phyloP scores from a whole-genome alignment of 1,140 invertebrate species.

The Drosophila sproati region DNA sequence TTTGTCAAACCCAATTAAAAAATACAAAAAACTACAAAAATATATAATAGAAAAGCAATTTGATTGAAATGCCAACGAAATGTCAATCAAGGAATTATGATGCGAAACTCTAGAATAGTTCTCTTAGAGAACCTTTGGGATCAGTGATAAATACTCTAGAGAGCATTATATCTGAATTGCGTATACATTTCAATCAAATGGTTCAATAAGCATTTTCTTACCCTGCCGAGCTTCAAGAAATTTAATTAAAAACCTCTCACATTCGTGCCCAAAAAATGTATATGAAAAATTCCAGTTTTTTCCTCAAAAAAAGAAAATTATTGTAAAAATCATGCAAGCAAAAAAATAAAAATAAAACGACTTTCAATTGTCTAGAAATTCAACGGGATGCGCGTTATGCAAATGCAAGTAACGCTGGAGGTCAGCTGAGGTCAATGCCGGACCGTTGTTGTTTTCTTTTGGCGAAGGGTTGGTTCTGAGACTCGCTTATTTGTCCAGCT shows the following conservation, averaged over 20 bases:
- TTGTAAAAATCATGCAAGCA: constrained; percentile 55
- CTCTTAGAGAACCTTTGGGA: constrained; percentile 42
- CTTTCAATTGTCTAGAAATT: constrained; percentile 27
- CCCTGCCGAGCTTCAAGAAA: constrained; percentile 48
- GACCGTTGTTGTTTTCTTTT: constrained; percentile 31
- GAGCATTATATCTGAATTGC: not conserved
- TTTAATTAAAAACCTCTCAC: constrained; percentile 54
- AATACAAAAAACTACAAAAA: constrained; percentile 35
- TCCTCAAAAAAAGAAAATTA: constrained; percentile 23
- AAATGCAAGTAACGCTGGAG: constrained; percentile 66
- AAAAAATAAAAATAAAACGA: constrained; percentile 25
- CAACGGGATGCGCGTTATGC: constrained; percentile 59
- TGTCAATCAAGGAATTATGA: constrained; percentile 66
- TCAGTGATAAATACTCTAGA: constrained; percentile 31
- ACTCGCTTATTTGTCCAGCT: constrained; percentile 66
- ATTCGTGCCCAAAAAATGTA: constrained; percentile 59
- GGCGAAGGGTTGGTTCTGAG: constrained; percentile 72
- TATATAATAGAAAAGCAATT: constrained; percentile 58
- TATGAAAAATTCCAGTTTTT: constrained; percentile 51
- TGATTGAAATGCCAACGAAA: constrained; percentile 72
- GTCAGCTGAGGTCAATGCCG: constrained; percentile 72
- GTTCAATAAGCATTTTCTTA: constrained; percentile 57
- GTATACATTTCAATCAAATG: constrained; percentile 55
- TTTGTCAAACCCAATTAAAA: constrained; percentile 76
- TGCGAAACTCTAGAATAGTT: constrained; percentile 10